Base-by-base conservation (phyloP, 2,113 vertebrate species). In the Australoheros scitulus region DNA sequence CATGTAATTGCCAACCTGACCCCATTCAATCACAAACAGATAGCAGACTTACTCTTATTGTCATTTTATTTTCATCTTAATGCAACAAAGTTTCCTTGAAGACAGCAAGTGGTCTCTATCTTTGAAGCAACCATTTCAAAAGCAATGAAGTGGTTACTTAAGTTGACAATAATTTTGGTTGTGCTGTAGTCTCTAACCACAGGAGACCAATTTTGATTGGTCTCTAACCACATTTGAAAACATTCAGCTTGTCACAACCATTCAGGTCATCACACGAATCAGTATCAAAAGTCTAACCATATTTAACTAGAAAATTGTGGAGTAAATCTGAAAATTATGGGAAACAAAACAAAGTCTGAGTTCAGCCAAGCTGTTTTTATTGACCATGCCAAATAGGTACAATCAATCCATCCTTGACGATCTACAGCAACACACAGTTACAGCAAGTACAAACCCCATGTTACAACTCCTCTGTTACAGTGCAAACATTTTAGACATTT, bases 341-440 rank as follows among this genome's bases (percentile, higher is more conserved):
- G 22, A 81, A 32, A 52, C 7, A 76, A 17, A 41, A 36, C 50
- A 50, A 70, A 47, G 36, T 3, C 0, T 5, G 29, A 55, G 15
- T 92, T 94, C 76, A 90, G 32, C 89, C 86, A 91, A 92, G 88
- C 89, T 82, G 82, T 79, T 91, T 96, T 95, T 96, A 96, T 93
- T 96, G 89, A 93, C 90, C 93, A 95, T 92, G 94, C 92, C 89
- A 91, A 94, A 92, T 57, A 91, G 74, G 89, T 88, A 94, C 86
- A 95, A 86, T 88, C 90, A 84, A 87, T 91, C 93, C 92, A 92
- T 79, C 87, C 81, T 89, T 81, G 20, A 90, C 81, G 85, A 94
- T 77, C 90, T 61, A 93, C 89, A 91, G 85, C 79, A 55, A 88
- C 88, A 93, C 84, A 93, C 88, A 90, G 72, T 77, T 74, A 91